Conservation (phyloP, 1,140 invertebrate genomes). For the Carposina sasakii region DNA sequence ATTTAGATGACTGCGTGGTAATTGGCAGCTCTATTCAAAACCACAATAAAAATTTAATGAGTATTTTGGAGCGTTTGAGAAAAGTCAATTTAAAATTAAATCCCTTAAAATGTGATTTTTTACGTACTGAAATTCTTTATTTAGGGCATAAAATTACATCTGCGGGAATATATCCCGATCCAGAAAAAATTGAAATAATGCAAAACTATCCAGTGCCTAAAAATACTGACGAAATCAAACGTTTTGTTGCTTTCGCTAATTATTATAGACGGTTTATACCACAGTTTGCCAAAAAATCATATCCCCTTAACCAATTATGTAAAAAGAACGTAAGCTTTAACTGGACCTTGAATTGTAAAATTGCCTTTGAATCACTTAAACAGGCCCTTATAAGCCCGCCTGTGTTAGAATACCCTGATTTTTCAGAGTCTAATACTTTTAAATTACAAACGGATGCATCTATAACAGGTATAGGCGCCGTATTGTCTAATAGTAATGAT, state of each 20-base stretch:
- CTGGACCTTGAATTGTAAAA: not conserved
- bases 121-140: slow-evolving; percentile 12
- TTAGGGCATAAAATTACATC: slow-evolving; percentile 12
- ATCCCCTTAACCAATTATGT: slow-evolving; percentile 13
- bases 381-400: not conserved
- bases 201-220: slow-evolving; percentile 9
- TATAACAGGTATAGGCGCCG: not conserved
- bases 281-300: slow-evolving; percentile 7
- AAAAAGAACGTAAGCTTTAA: slow-evolving; percentile 6
- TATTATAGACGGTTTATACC: slow-evolving; percentile 15
- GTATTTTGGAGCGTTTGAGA: slow-evolving; percentile 10
- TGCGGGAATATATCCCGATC: not conserved
- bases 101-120: slow-evolving; percentile 12
- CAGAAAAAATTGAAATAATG: not conserved
- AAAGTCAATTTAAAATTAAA: slow-evolving; percentile 18
- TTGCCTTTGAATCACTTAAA: not conserved
- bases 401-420: too few relatives aligned
- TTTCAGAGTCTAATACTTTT: not conserved
- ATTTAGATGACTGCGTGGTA: slow-evolving; percentile 3
- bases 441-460: not conserved
- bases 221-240: slow-evolving; percentile 8
- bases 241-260: slow-evolving; percentile 16
- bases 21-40: not conserved
- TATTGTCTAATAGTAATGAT: not conserved
- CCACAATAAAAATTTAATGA: slow-evolving; percentile 15